A percentile compares a stretch with the other conserved stretches of the same genome.
These are phyloP conservation scores for Radopholus similis DNA, from an alignment of 1,140 invertebrate species.

Conservation along the genomic window DNA sequence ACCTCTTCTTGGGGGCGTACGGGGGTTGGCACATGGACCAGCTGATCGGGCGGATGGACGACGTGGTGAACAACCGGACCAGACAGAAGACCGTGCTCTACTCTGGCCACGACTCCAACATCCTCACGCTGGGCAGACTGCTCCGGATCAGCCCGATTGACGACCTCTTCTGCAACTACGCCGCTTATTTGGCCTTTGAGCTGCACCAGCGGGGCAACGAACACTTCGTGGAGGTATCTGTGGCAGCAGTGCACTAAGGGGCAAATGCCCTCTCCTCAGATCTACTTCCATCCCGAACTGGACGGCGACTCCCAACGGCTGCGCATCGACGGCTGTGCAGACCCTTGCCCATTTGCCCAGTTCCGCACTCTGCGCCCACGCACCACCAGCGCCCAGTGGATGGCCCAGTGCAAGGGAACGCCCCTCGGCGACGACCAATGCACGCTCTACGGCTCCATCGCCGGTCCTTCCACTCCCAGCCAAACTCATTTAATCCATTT, in stretches of 20 bases:
- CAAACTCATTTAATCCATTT: not conserved
- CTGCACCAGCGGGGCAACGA: not conserved
- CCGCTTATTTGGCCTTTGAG: conserved; percentile 5
- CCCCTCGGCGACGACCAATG: not conserved
- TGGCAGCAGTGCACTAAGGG: not conserved
- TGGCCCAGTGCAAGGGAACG: not conserved
- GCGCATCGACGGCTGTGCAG: not conserved
- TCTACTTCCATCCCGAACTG: not conserved
- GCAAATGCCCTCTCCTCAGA: not conserved
- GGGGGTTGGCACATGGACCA: conserved; percentile 25
- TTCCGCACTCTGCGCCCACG: conserved; percentile 10
- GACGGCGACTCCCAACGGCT: not conserved
- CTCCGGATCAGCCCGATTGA: not conserved
- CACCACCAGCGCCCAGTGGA: conserved; percentile 12
- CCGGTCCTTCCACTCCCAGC: not conserved
- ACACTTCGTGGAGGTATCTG: conserved; percentile 6
- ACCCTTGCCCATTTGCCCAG: conserved; percentile 8
- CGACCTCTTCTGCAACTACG: not conserved
- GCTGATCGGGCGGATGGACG: conserved; percentile 16
- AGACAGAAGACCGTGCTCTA: conserved; percentile 3
- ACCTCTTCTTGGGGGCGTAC: conserved; percentile 6
- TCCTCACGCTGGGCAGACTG: conserved; percentile 13
- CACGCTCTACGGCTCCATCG: conserved; percentile 3
- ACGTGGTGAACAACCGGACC: conserved; percentile 5
- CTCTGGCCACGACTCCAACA: conserved; percentile 22